Evolutionary conservation across 2,113 vertebrate species (phyloP), one percentile per base, ranked within the genome.

Genomic region (Haemorhous mexicanus): DNA sequence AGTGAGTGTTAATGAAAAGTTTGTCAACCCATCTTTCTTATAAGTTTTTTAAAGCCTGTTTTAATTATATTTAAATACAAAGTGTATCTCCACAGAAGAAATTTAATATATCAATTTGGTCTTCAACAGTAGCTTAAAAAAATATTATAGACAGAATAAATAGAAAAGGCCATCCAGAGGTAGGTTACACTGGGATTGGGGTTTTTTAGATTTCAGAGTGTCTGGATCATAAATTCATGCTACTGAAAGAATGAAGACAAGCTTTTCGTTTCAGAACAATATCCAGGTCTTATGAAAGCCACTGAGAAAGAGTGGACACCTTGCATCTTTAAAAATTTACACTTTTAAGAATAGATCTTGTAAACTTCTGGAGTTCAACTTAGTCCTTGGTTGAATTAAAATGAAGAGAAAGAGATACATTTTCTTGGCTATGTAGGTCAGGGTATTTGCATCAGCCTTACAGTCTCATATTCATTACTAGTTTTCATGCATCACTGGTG

Each of bases 401-500:
- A 17, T 58, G 11, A 88, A 83, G 35, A 66, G 23, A 84, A 70
- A 82, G 7, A 81, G 2, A 70, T 75, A 10, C 58, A 33, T 15
- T 82, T 94, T 56, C 39, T 78, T 68, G 39, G 26, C 82, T 96
- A 91, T 1, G 43, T 88, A 66, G 14, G 41, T 89, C 76, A 92
- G 76, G 89, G 17, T 58, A 79, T 92, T 94, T 95, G 63, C 87
- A 90, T 94, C 90, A 96, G 53, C 49, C 53, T 96, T 90, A 77
- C 52, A 53, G 89, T 95, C 72, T 95, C 67, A 6, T 89, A 94
- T 56, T 89, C 13, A 92, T 96, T 93, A 96, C 89, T 92, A 62
- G 70, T 92, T 97, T 97, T 97, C 95, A 95, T 94, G 94, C 82
- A 94, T 93, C 85, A 84, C 80, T 64, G 33, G 53, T 89, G 68